Evolutionary conservation across 2,888 invertebrate species (phyloP).

Genomic region (Tiliacea aurago): DNA sequence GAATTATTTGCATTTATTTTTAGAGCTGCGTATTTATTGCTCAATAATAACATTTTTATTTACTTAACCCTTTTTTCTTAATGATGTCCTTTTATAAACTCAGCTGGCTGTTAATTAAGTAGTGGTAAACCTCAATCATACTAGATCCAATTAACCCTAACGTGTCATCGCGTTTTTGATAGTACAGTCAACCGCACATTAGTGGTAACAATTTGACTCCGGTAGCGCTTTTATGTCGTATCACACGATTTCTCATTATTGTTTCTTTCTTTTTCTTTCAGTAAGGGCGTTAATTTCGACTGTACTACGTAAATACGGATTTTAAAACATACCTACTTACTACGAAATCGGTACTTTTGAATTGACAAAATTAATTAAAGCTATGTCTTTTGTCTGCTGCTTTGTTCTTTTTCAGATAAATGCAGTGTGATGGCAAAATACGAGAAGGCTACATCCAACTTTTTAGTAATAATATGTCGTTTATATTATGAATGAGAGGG

Average conservation of each 20-base stretch:
- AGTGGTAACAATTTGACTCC: too few relatives aligned
- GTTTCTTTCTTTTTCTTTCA: too few relatives aligned
- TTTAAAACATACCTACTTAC: not conserved
- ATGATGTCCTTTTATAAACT: constrained; percentile 1
- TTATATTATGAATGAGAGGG: not conserved
- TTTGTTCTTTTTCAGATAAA: not conserved
- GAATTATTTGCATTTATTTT: constrained; percentile 10
- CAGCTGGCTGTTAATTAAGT: constrained; percentile 15
- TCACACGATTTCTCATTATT: too few relatives aligned
- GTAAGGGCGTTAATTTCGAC: too few relatives aligned
- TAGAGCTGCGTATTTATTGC: not conserved
- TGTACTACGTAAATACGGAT: not conserved
- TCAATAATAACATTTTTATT: not conserved
- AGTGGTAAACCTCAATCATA: not conserved
- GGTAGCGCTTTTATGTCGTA: too few relatives aligned
- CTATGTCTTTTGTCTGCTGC: not conserved
- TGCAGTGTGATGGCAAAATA: not conserved
- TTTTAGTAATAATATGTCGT: not conserved
- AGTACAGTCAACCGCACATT: too few relatives aligned
- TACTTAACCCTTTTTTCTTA: not conserved
- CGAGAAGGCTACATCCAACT: not conserved
- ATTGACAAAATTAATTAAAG: not conserved
- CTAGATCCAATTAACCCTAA: not conserved
- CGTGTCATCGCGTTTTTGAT: not conserved
- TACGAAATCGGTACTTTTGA: not conserved